These are phyloP conservation scores for Champsocephalus gunnari DNA, from an alignment of 2,797 vertebrate species.

Conservation along the genomic window DNA sequence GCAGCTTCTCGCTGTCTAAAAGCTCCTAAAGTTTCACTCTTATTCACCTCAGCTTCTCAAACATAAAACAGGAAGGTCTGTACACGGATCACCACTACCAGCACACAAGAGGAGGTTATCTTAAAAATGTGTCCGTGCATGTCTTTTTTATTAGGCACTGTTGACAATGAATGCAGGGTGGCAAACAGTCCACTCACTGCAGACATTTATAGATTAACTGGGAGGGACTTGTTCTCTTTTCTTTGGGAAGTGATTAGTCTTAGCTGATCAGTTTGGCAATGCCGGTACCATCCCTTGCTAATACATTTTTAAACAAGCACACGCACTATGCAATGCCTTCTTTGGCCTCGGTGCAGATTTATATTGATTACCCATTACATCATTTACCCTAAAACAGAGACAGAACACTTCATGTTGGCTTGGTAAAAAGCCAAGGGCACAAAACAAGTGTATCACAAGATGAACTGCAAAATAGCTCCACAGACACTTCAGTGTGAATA, in stretches of 20 bases:
- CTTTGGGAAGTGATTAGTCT: conserved; percentile 29
- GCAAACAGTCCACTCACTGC: neutral
- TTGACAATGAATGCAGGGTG: conserved; percentile 7
- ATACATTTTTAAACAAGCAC: conserved; percentile 4
- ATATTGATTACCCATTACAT: conserved; percentile 5
- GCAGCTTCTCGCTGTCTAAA: neutral
- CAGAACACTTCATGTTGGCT: conserved; percentile 1
- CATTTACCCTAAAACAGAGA: conserved; percentile 16
- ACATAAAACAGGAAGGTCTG: neutral
- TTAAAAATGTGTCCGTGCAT: neutral
- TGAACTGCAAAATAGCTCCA: neutral
- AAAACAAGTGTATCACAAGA: neutral
- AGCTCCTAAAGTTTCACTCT: neutral
- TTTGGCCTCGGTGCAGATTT: neutral
- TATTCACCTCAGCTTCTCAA: neutral
- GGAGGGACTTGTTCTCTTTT: conserved; percentile 9
- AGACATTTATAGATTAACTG: conserved; percentile 38
- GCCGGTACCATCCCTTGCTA: conserved; percentile 11
- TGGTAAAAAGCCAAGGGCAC: conserved; percentile 3
- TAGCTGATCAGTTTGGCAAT: conserved; percentile 35
- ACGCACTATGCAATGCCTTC: neutral
- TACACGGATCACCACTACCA: neutral
- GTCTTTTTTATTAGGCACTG: conserved; percentile 8
- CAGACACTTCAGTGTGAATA: neutral
- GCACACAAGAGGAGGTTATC: neutral